Evolutionary conservation across 2,113 vertebrate species (phyloP).

Genomic region (Pteronura brasiliensis): DNA sequence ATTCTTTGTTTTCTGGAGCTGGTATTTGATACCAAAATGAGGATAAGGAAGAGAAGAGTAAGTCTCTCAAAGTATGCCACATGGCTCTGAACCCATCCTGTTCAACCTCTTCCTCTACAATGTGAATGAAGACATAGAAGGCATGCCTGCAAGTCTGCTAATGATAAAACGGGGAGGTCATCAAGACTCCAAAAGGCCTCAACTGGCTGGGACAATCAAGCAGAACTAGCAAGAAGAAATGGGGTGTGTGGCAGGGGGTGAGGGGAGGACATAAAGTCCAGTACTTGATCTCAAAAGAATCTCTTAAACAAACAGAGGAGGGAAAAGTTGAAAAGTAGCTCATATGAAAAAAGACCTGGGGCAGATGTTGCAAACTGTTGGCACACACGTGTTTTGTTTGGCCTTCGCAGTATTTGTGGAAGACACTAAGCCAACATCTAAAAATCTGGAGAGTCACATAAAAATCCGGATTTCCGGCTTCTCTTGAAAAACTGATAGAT

Average conservation of each 20-base stretch:
- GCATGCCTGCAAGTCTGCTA: neutral
- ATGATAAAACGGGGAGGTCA: neutral
- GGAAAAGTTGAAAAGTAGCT: constrained; percentile 46
- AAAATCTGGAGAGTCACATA: constrained; percentile 10
- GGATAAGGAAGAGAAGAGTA: neutral
- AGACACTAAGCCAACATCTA: constrained; percentile 22
- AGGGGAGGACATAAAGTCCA: neutral
- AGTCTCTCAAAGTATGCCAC: neutral
- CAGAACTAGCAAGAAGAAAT: neutral
- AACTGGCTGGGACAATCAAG: neutral
- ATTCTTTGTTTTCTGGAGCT: neutral
- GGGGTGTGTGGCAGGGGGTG: too few species aligned
- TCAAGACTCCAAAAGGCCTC: neutral
- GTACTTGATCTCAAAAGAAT: constrained; percentile 34
- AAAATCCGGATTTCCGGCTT: constrained; percentile 36
- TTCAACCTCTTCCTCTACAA: neutral
- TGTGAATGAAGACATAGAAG: neutral
- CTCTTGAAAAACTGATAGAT: constrained; percentile 40
- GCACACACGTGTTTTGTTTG: constrained; percentile 49
- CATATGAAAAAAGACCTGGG: constrained; percentile 23
- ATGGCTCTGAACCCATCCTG: neutral
- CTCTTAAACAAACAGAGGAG: constrained; percentile 5
- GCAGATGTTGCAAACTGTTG: neutral
- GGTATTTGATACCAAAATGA: neutral
- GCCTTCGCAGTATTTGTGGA: constrained; percentile 35